Evolutionary conservation across 1,140 invertebrate genomes (phyloP).

Genomic region (Reticulitermes speratus): DNA sequence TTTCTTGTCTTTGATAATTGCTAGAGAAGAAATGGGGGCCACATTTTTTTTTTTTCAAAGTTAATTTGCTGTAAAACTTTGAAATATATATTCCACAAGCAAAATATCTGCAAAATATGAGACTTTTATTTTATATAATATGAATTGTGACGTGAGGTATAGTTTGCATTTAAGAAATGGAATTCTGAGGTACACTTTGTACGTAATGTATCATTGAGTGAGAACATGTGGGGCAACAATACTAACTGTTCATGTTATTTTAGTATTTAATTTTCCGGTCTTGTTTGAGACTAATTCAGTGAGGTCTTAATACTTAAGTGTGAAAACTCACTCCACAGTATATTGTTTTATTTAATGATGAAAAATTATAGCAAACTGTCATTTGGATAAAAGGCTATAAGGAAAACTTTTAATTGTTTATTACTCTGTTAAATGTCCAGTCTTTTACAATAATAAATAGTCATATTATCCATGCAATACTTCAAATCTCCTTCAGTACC

Average conservation of each 20-base stretch:
- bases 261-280: not conserved
- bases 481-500: not conserved
- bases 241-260: not conserved
- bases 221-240: not conserved
- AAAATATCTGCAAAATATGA: not conserved
- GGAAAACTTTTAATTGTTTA: not conserved
- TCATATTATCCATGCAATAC: not conserved
- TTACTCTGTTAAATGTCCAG: not conserved
- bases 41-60: not conserved
- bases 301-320: not conserved
- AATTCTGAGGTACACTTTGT: not conserved
- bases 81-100: not conserved
- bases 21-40: not conserved
- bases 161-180: not conserved
- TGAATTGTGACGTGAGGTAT: not conserved
- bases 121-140: not conserved
- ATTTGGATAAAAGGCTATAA: not conserved
- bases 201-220: not conserved
- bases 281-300: not conserved
- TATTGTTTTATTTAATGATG: constrained; percentile 4
- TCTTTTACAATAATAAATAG: constrained; percentile 15
- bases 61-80: not conserved
- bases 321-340: not conserved
- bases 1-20: not conserved
- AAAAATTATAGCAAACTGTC: not conserved